Base-by-base conservation (phyloP, 2,888 invertebrate genomes). In the Geophilus truncorum region DNA sequence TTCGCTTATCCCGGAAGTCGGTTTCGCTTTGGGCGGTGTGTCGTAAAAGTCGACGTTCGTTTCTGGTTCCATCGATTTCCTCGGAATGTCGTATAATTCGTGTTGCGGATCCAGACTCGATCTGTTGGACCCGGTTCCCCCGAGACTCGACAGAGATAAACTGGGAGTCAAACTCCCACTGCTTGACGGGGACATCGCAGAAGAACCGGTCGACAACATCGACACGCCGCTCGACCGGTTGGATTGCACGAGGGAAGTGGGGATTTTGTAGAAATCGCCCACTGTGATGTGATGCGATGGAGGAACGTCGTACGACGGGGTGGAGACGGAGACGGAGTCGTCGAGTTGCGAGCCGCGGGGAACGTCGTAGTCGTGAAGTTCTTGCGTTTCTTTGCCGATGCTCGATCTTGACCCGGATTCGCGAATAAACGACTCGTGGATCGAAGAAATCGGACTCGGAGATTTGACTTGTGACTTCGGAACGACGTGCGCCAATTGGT, bases 11-110 rank as follows among this genome's bases (percentile, higher is more conserved):
- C 5, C 18, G 6, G 40, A 9, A 12, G 81, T 81, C 25, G 77
- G 80, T 70, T 78, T 81, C 78, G 77, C 83, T 28, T 81, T 84
- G 1, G 92, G 91, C 1, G 92, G 91, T 78, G 91, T 90, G 84
- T 92, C 92, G 85, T 92, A 92, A 82, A 90, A 88, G 83, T 90
- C 88, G n/a, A n/a, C 23, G 86, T 82, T 12, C 7, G 70, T 9
- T 15, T 1, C 77, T 76, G 84, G 80, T 81, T 32, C 6, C 84
- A 85, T 93, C 93, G 86, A 93, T 93, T 84, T 82, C 75, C 25
- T 79, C 79, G 92, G 92, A 81, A 92, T 90, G 86, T 92, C 92
- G 87, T 92, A 82, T 32, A 92, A 81, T 30, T 90, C 80, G 84
- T 84, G 79, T 85, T 89, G 88, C 12, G 89, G 86, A 25, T 83